Conservation (phyloP, 2,113 vertebrate genomes). For the Isichthys henryi region DNA sequence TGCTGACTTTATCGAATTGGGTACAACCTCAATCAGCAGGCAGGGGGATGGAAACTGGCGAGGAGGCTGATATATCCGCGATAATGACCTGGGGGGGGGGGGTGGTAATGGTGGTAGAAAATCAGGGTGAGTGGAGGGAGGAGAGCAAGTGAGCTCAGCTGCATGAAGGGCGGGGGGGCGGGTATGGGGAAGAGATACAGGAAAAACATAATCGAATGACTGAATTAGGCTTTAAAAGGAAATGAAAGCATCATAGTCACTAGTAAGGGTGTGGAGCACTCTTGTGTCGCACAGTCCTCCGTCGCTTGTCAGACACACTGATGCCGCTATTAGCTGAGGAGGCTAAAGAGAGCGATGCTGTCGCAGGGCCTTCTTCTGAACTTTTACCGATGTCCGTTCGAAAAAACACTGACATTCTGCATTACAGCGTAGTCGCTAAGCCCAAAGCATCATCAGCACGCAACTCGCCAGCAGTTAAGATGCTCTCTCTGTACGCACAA, state of each 20-base stretch:
- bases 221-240: not conserved
- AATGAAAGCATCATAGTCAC: not conserved
- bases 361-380: not conserved
- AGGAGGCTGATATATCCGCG: not conserved
- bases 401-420: not conserved
- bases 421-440: not conserved
- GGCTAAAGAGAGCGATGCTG: not conserved
- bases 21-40: not conserved
- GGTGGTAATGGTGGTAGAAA: not conserved
- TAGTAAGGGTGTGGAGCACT: not conserved
- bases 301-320: not conserved
- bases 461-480: not conserved
- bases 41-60: not conserved
- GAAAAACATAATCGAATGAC: not conserved
- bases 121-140: not conserved
- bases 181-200: not conserved
- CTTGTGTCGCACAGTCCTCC: not conserved
- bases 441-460: not conserved
- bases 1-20: not conserved
- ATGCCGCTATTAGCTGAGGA: not conserved
- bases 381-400: not conserved
- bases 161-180: not conserved
- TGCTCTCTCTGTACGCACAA: not conserved
- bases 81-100: not conserved
- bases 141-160: not conserved